These are phyloP conservation scores for Acanthoscelides obtectus DNA, from an alignment of 2,888 invertebrate species.

Conservation along the genomic window DNA sequence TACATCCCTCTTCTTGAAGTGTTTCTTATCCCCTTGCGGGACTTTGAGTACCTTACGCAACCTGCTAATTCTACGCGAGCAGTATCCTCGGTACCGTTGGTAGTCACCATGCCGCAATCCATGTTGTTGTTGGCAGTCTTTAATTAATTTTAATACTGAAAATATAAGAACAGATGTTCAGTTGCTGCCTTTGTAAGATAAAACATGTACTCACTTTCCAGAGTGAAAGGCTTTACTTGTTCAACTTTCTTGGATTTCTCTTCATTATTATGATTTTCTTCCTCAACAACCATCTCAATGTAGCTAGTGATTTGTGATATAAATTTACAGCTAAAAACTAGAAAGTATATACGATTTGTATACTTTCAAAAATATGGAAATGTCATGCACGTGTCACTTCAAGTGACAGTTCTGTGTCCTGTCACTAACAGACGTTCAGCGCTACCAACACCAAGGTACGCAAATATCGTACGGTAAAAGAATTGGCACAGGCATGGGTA, in stretches of 20 bases:
- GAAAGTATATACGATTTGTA: constrained; percentile 14
- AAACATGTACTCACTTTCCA: constrained; percentile 30
- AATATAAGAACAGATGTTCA: constrained; percentile 18
- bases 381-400: constrained; percentile 16
- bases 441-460: too few relatives aligned
- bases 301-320: not conserved
- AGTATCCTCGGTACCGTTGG: constrained; percentile 94
- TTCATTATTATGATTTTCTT: constrained; percentile 14
- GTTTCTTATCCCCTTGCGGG: constrained; percentile 88
- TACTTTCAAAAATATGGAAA: too few relatives aligned
- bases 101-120: constrained; percentile 96
- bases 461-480: too few relatives aligned
- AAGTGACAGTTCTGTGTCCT: too few relatives aligned
- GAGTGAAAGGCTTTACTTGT: constrained; percentile 24
- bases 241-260: constrained; percentile 14
- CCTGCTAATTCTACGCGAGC: constrained; percentile 83
- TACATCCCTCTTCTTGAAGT: constrained; percentile 86
- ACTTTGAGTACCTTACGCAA: constrained; percentile 90
- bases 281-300: constrained; percentile 22
- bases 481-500: too few relatives aligned
- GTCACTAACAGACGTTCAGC: too few relatives aligned
- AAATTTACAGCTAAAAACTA: not conserved
- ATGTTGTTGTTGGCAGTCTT: constrained; percentile 96
- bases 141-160: constrained; percentile 83
- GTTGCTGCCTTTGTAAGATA: not conserved